Conservation (phyloP, 1,140 invertebrate genomes). For the Drosophila ambigua region DNA sequence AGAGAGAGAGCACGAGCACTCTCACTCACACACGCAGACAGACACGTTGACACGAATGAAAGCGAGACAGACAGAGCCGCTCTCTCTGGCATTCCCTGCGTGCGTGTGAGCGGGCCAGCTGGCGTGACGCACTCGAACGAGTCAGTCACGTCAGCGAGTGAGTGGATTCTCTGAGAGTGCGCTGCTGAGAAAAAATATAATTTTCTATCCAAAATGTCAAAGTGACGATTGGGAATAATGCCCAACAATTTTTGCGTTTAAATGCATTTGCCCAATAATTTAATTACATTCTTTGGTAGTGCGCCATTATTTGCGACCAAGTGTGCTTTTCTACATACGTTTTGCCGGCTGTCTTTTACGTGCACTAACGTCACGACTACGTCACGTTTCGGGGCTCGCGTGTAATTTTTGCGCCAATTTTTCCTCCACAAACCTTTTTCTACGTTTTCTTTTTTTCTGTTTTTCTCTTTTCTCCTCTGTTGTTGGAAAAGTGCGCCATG, state of each 20-base stretch:
- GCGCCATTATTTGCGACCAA: slow-evolving; percentile 12
- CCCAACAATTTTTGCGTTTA: slow-evolving; percentile 26
- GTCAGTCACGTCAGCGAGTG: background rate
- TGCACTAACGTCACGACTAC: slow-evolving; percentile 14
- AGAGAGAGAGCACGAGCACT: slow-evolving; percentile 3
- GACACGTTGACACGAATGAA: slow-evolving; percentile 52
- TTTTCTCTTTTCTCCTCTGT: too few species aligned
- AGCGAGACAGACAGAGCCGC: slow-evolving; percentile 35
- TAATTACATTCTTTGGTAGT: slow-evolving; percentile 7
- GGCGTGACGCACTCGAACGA: slow-evolving; percentile 10
- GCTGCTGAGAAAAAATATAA: too few species aligned
- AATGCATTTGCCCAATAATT: slow-evolving; percentile 17
- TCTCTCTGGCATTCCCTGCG: slow-evolving; percentile 5
- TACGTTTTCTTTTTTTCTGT: slow-evolving; percentile 7
- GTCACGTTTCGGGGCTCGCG: slow-evolving; percentile 32
- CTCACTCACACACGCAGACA: slow-evolving; percentile 38
- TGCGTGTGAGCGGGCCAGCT: slow-evolving; percentile 28
- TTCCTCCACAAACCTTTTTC: slow-evolving; percentile 14
- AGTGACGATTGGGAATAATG: slow-evolving; percentile 29
- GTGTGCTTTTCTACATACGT: slow-evolving; percentile 4
- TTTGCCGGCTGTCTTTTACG: slow-evolving; percentile 1
- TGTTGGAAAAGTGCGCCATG: too few species aligned
- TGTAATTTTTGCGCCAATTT: slow-evolving; percentile 48
- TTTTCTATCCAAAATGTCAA: too few species aligned
- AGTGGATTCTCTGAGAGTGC: background rate